Conservation (phyloP, 2,888 invertebrate genomes). For the Ennomos fuscantarius region DNA sequence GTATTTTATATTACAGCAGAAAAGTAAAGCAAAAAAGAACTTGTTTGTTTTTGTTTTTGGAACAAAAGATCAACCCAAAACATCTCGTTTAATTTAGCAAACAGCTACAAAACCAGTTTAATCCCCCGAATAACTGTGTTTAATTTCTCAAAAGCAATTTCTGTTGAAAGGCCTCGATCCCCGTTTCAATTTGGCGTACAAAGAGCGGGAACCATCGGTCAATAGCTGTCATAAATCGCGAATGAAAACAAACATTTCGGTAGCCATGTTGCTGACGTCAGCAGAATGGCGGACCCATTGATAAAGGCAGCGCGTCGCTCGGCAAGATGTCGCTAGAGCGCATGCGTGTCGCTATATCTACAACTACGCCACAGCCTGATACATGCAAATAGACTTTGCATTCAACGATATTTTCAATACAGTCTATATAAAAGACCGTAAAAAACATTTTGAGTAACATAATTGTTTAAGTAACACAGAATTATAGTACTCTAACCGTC, state of each 20-base stretch:
- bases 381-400: conserved; percentile 55
- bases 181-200: conserved; percentile 28
- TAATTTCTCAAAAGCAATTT: conserved; percentile 29
- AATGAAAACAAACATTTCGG: conserved; percentile 71
- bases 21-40: conserved; percentile 5
- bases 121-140: conserved; percentile 20
- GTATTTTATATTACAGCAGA: conserved; percentile 9
- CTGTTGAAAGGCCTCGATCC: conserved; percentile 24
- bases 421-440: no score
- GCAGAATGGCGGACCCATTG: conserved; percentile 77
- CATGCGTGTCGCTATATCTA: conserved; percentile 58
- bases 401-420: conserved; percentile 39
- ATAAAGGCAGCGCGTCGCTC: conserved; percentile 65
- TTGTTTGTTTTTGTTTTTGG: conserved; percentile 20
- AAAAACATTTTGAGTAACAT: no score
- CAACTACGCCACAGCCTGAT: conserved; percentile 71
- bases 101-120: conserved; percentile 23
- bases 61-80: conserved; percentile 24
- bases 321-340: conserved; percentile 51
- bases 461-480: no score
- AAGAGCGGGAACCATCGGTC: conserved; percentile 36
- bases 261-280: conserved; percentile 76
- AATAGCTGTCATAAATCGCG: conserved; percentile 53
- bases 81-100: conserved; percentile 24
- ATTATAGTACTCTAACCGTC: no score